Conservation (phyloP, 2,888 invertebrate genomes). For the Drosophila antonietae region DNA sequence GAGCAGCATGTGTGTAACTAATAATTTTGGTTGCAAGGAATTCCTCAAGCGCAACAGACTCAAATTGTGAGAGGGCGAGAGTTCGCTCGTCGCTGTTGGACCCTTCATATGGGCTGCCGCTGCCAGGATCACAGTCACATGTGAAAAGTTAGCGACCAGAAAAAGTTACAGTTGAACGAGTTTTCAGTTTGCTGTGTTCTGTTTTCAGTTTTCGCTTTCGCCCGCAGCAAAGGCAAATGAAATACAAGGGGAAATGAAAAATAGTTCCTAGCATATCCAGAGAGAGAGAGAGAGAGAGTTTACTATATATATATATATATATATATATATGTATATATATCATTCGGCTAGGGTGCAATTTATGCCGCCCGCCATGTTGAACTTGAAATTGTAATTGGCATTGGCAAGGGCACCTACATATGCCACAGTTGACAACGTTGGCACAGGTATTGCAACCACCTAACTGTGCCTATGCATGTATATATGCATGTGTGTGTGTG, state of each 20-base stretch:
- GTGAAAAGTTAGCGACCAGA: slow-evolving; percentile 76
- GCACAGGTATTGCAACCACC: slow-evolving; percentile 17
- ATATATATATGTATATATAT: slow-evolving; percentile 1
- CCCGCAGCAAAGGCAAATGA: slow-evolving; percentile 10
- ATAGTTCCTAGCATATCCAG: not conserved
- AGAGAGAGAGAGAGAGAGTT: not conserved
- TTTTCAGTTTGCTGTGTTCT: slow-evolving; percentile 39
- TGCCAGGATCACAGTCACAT: slow-evolving; percentile 62
- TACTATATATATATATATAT: not conserved
- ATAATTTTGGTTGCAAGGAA: slow-evolving; percentile 75
- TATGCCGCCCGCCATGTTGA: slow-evolving; percentile 81
- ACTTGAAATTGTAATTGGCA: slow-evolving; percentile 82
- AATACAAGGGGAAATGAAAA: slow-evolving; percentile 2
- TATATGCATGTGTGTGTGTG: not conserved
- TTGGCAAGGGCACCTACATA: slow-evolving; percentile 82
- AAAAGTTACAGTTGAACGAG: slow-evolving; percentile 71
- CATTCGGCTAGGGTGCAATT: slow-evolving; percentile 45
- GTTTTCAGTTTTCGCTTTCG: slow-evolving; percentile 24
- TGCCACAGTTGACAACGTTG: slow-evolving; percentile 43
- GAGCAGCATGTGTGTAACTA: slow-evolving; percentile 76
- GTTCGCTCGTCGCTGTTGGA: slow-evolving; percentile 6
- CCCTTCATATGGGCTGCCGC: slow-evolving; percentile 8
- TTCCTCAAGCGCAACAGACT: slow-evolving; percentile 78
- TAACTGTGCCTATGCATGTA: not conserved
- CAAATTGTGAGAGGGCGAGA: slow-evolving; percentile 28